Percentiles rank a stretch among this genome's conserved stretches.
These are phyloP conservation scores for Pterostichus madidus DNA, from an alignment of 2,888 invertebrate genomes.

Conservation along the genomic window DNA sequence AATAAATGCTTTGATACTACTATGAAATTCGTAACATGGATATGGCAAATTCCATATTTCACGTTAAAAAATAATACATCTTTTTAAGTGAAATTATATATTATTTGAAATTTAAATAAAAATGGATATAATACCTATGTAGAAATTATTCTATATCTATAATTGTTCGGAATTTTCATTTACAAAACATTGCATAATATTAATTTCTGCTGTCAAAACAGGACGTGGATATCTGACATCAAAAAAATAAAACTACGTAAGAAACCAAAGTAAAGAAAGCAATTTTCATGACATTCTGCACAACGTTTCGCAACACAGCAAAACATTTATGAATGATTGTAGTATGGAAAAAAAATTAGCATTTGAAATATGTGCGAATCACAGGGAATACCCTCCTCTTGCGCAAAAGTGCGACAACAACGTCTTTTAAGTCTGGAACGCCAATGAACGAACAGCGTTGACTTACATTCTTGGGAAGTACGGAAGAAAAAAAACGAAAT, in stretches of 20 bases:
- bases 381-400: slow-evolving; percentile 30
- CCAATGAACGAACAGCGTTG: neutral
- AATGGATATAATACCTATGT: too few relatives aligned
- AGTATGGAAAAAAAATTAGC: neutral
- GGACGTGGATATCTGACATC: too few relatives aligned
- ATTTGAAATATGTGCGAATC: neutral
- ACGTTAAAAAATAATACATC: too few relatives aligned
- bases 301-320: slow-evolving; percentile 20
- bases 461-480: slow-evolving; percentile 26
- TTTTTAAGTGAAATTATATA: too few relatives aligned
- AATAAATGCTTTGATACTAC: too few relatives aligned
- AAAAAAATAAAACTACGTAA: neutral
- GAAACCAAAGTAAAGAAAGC: neutral
- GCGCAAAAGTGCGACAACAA: slow-evolving; percentile 4
- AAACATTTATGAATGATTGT: neutral
- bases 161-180: too few relatives aligned
- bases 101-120: too few relatives aligned
- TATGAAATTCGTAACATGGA: too few relatives aligned
- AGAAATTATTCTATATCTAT: too few relatives aligned
- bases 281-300: neutral
- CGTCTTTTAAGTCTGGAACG: neutral
- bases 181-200: too few relatives aligned
- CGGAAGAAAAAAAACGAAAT: slow-evolving; percentile 19
- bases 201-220: too few relatives aligned
- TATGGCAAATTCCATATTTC: too few relatives aligned